Conservation (phyloP, 53 echinoderm and acorn worm species). For the Apostichopus leukothele region DNA sequence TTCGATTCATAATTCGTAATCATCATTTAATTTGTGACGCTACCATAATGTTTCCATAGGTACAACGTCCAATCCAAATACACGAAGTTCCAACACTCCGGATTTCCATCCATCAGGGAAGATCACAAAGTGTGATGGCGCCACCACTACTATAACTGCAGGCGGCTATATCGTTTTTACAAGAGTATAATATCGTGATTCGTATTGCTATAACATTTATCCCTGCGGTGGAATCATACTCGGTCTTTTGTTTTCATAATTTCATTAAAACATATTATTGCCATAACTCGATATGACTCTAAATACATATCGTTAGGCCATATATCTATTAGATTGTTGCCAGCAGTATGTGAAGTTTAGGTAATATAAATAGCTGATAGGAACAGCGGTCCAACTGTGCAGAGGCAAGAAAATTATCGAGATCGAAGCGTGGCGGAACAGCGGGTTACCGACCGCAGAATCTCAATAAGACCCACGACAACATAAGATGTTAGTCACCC, state of each 20-base stretch:
- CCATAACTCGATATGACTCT: background rate
- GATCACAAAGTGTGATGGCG: background rate
- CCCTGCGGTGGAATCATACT: background rate
- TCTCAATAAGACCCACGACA: background rate
- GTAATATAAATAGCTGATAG: background rate
- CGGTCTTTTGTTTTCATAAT: background rate
- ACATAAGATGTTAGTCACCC: background rate
- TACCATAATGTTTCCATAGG: too few species aligned
- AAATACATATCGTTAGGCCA: too few species aligned
- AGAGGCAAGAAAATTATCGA: background rate
- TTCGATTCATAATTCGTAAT: too few species aligned
- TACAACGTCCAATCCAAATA: too few species aligned
- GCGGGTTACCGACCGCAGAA: slow-evolving; percentile 17
- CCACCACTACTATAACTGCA: background rate
- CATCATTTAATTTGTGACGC: too few species aligned
- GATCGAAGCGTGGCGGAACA: slow-evolving; percentile 11
- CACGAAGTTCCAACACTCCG: too few species aligned
- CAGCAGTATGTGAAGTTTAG: too few species aligned
- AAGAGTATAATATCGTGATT: background rate
- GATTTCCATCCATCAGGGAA: too few species aligned
- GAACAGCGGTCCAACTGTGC: background rate
- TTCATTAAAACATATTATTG: background rate
- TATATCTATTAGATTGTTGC: too few species aligned
- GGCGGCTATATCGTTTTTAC: background rate
- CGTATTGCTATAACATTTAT: background rate